Percentiles rank a stretch among this genome's conserved stretches.
These are phyloP conservation scores for Prunella himalayana DNA, from an alignment of 2,113 vertebrate species.

Conservation along the genomic window DNA sequence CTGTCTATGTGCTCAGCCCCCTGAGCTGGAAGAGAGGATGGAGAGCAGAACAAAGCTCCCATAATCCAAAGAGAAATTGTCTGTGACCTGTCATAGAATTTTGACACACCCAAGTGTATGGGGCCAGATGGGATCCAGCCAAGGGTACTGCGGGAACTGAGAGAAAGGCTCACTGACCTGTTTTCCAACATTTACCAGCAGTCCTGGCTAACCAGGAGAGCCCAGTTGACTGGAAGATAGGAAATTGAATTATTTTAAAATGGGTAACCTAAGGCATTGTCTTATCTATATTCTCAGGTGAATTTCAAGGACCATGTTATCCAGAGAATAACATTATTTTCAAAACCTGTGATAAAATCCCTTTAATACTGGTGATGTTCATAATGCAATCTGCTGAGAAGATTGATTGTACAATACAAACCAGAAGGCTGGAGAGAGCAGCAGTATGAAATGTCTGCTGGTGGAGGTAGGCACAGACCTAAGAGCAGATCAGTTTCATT, in stretches of 20 bases:
- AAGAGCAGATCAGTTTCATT: background rate
- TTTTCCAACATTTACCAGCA: background rate
- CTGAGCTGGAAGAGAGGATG: background rate
- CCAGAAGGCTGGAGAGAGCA: background rate
- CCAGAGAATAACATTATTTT: background rate
- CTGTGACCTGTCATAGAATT: background rate
- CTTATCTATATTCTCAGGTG: background rate
- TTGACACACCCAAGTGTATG: no score
- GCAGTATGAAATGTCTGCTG: background rate
- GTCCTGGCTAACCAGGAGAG: background rate
- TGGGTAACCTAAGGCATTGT: accelerated
- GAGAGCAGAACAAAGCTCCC: background rate
- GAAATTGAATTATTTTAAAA: background rate
- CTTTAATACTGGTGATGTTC: background rate
- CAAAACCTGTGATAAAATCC: background rate
- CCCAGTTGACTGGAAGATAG: background rate
- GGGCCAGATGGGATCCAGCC: background rate
- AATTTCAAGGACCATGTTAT: background rate
- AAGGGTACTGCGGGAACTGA: background rate
- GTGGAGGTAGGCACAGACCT: background rate
- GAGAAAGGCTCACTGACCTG: background rate
- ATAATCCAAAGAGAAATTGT: background rate
- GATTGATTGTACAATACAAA: background rate
- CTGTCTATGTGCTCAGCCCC: accelerated
- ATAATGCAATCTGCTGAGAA: background rate